These are phyloP conservation scores for Camponotus vicinus DNA, from an alignment of 1,140 invertebrate species.

Conservation along the genomic window DNA sequence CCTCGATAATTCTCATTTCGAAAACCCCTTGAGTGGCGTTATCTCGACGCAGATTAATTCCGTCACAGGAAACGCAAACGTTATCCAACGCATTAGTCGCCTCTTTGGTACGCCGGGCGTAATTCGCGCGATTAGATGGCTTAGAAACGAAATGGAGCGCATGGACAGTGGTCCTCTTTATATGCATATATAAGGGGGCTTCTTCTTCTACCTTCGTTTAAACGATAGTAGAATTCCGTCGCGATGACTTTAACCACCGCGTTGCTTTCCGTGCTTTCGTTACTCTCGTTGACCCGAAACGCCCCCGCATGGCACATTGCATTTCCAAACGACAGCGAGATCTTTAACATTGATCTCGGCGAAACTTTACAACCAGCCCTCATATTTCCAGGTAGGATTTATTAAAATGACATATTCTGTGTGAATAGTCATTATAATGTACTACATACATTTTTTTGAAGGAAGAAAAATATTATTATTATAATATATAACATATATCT, in stretches of 20 bases:
- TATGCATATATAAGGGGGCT: slow-evolving; percentile 12
- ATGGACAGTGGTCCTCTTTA: slow-evolving; percentile 10
- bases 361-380: background rate
- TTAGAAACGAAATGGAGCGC: slow-evolving; percentile 53
- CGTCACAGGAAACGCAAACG: slow-evolving; percentile 18
- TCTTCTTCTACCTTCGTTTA: background rate
- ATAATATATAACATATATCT: too few species aligned
- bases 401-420: background rate
- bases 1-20: background rate
- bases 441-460: background rate
- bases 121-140: slow-evolving; percentile 63
- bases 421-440: background rate
- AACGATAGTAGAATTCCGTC: slow-evolving; percentile 20
- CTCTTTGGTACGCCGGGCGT: slow-evolving; percentile 56
- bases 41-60: slow-evolving; percentile 21
- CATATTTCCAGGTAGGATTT: slow-evolving; percentile 71
- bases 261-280: background rate
- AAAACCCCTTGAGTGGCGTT: too few species aligned
- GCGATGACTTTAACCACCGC: slow-evolving; percentile 24
- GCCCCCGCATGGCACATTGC: slow-evolving; percentile 33
- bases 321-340: slow-evolving; percentile 3
- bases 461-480: background rate
- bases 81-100: slow-evolving; percentile 24
- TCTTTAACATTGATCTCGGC: slow-evolving; percentile 30
- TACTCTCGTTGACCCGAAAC: background rate